Evolutionary conservation across 2,797 vertebrate genomes (phyloP).

Genomic region (Sitta carolinensis): DNA sequence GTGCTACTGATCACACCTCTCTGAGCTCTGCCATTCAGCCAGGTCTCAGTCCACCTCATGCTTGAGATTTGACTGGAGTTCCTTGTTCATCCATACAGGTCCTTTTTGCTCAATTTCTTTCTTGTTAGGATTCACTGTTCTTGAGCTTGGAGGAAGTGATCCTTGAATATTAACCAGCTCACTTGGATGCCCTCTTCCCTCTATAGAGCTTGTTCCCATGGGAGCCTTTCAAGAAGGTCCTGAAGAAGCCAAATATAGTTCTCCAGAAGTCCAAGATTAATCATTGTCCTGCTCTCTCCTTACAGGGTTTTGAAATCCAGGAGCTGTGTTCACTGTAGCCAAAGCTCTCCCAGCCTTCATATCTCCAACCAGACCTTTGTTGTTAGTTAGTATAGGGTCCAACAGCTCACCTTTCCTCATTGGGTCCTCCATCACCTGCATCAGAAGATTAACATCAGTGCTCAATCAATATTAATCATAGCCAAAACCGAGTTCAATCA

Average conservation of each 20-base stretch:
- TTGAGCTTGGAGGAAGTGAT: neutral
- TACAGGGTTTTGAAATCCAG: neutral
- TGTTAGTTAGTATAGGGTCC: neutral
- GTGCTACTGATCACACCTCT: neutral
- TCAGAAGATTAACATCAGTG: neutral
- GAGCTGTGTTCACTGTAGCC: neutral
- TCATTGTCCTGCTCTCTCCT: neutral
- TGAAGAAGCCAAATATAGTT: neutral
- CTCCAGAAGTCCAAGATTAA: neutral
- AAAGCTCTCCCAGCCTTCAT: neutral
- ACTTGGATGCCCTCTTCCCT: neutral
- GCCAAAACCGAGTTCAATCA: neutral
- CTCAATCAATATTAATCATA: neutral
- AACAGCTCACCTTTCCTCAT: neutral
- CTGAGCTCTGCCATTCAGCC: neutral
- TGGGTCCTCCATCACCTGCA: neutral
- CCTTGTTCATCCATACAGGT: neutral
- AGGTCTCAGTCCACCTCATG: neutral
- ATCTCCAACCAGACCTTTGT: neutral
- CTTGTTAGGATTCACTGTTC: neutral
- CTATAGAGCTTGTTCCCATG: too few species aligned
- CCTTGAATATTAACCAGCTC: neutral
- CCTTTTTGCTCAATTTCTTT: neutral
- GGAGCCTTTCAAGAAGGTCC: neutral
- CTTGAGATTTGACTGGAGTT: neutral